Conservation (phyloP, 2,113 vertebrate genomes). For the Origma solitaria region DNA sequence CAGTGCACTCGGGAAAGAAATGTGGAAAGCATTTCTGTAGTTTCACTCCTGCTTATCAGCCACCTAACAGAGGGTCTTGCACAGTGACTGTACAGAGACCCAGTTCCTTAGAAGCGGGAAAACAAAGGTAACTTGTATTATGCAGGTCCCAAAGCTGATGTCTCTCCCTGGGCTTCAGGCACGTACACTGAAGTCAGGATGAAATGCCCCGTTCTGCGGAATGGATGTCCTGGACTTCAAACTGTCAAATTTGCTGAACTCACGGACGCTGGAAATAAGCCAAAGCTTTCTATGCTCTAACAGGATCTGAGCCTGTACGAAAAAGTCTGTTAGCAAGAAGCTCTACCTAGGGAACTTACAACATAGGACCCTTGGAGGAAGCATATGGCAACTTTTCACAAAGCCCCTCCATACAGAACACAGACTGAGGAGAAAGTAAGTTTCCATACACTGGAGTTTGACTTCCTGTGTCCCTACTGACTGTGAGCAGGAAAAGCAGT, state of each 20-base stretch:
- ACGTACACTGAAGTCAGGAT: background rate
- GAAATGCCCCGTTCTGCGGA: background rate
- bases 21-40: background rate
- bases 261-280: background rate
- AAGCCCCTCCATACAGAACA: background rate
- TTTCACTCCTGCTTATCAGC: background rate
- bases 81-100: background rate
- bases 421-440: background rate
- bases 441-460: background rate
- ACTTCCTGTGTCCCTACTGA: background rate
- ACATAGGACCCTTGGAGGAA: background rate
- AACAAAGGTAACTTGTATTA: background rate
- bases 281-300: background rate
- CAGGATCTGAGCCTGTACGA: background rate
- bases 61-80: background rate
- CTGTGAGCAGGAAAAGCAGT: background rate
- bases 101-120: background rate
- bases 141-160: background rate
- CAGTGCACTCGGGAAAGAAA: background rate
- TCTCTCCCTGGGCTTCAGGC: background rate
- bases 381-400: background rate
- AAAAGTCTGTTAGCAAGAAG: slow-evolving; percentile 15
- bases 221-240: slow-evolving; percentile 8
- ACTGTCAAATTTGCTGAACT: slow-evolving; percentile 5
- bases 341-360: background rate